phyloP scores from a whole-genome alignment of 1,140 invertebrate species.

The Drosophila ambigua region DNA sequence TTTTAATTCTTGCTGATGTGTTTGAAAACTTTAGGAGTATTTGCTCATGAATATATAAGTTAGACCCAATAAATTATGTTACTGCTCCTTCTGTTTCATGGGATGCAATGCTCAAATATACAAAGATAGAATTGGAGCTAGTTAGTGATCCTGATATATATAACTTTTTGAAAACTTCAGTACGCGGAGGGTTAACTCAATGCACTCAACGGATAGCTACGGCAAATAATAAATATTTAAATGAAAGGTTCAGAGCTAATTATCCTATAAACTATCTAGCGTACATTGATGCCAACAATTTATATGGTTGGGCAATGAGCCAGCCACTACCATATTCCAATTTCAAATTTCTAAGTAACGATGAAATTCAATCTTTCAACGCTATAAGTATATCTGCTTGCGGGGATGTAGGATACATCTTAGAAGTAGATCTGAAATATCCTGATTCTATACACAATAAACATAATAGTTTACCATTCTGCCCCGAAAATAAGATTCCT shows the following conservation, averaged over 20 bases:
- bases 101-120: conserved; percentile 15
- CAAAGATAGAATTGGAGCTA: background rate
- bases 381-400: background rate
- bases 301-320: conserved; percentile 1
- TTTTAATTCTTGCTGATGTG: conserved; percentile 6
- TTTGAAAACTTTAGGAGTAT: conserved; percentile 8
- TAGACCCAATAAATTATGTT: conserved; percentile 13
- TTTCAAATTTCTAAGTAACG: background rate
- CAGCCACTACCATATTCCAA: background rate
- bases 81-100: conserved; percentile 5
- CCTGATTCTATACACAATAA: background rate
- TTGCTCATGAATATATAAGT: background rate
- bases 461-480: background rate
- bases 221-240: conserved; percentile 8
- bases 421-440: conserved; percentile 10
- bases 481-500: background rate
- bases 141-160: conserved; percentile 20
- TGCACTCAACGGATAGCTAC: conserved; percentile 1
- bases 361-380: background rate
- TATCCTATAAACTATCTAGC: conserved; percentile 1
- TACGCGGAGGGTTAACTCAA: background rate
- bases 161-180: background rate
- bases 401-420: background rate
- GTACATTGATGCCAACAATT: conserved; percentile 5
- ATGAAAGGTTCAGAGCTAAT: background rate